Evolutionary conservation across 2,797 vertebrate genomes (phyloP).

Genomic region (Manis pentadactyla): DNA sequence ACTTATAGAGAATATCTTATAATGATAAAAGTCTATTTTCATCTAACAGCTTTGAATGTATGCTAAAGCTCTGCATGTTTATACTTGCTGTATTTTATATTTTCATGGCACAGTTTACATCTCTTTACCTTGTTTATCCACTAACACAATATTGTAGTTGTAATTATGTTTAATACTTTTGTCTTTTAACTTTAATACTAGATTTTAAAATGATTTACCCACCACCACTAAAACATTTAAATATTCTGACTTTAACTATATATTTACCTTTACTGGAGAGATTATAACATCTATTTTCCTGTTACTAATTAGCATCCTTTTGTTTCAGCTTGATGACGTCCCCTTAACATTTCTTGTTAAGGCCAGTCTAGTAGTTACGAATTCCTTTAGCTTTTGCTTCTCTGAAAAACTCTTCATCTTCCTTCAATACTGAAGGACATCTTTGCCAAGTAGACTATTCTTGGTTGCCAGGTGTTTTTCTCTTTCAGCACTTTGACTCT

Average conservation of each 20-base stretch:
- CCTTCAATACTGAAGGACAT: not conserved
- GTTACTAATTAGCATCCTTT: not conserved
- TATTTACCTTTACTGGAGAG: not conserved
- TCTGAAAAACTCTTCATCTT: not conserved
- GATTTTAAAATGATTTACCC: not conserved
- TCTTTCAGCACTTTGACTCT: too few species aligned
- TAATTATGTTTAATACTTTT: not conserved
- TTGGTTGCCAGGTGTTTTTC: not conserved
- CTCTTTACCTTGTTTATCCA: not conserved
- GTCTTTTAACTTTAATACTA: not conserved
- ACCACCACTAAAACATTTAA: not conserved
- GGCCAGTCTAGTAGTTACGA: not conserved
- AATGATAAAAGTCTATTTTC: not conserved
- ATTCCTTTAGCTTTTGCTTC: not conserved
- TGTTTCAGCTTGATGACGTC: not conserved
- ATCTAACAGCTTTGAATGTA: not conserved
- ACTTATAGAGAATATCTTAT: not conserved
- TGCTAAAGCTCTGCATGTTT: not conserved
- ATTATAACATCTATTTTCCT: not conserved
- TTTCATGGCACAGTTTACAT: not conserved
- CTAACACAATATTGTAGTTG: not conserved
- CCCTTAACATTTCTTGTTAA: not conserved
- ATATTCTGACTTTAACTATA: not conserved
- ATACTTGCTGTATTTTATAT: not conserved
- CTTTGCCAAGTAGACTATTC: not conserved